phyloP scores from a whole-genome alignment of 2,113 vertebrate genomes.

The Oreochromis aureus region DNA sequence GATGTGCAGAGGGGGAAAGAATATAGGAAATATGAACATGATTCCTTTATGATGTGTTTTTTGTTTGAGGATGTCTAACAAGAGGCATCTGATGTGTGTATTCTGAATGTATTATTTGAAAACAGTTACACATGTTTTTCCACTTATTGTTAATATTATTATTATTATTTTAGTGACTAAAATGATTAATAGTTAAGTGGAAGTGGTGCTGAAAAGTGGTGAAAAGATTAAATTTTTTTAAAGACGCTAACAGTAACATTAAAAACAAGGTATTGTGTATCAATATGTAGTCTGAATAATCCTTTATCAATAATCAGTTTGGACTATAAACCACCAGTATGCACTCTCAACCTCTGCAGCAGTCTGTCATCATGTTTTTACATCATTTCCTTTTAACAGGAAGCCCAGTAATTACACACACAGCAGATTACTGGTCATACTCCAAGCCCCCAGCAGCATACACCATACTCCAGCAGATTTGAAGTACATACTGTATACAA shows the following conservation, averaged over 20 bases:
- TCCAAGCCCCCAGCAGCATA: background rate
- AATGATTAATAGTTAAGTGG: background rate
- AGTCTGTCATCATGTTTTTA: background rate
- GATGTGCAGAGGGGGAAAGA: background rate
- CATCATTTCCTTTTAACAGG: background rate
- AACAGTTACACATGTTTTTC: background rate
- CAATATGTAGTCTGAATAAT: background rate
- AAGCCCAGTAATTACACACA: background rate
- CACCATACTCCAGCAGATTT: background rate
- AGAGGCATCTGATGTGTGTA: background rate
- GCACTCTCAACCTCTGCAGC: background rate
- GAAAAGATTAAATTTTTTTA: rapidly evolving
- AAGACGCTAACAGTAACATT: background rate
- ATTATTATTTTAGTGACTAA: background rate
- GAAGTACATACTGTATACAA: background rate
- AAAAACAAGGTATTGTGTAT: background rate
- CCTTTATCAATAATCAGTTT: background rate
- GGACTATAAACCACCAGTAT: background rate
- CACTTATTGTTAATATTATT: background rate
- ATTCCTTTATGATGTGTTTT: background rate
- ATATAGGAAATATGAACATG: background rate
- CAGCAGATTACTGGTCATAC: background rate
- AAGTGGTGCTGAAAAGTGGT: background rate
- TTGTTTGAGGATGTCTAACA: background rate
- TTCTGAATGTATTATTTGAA: rapidly evolving